These are phyloP conservation scores for Hyaena hyaena DNA, from an alignment of 2,113 vertebrate species.

Conservation along the genomic window DNA sequence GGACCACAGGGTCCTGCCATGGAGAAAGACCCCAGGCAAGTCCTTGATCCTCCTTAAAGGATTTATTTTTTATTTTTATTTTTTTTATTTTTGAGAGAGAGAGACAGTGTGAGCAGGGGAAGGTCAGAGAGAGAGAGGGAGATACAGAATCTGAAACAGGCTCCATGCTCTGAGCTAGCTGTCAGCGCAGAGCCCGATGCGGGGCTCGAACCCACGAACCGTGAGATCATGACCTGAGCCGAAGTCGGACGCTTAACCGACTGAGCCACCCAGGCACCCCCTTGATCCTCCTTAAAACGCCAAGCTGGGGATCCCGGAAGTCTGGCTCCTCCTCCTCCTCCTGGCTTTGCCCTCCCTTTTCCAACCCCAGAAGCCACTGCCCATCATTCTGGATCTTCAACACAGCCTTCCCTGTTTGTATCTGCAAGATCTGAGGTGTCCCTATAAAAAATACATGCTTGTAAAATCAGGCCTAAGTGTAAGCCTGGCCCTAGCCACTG, in stretches of 20 bases:
- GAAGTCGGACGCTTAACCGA: no score
- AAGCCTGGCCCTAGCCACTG: no score
- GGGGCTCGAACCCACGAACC: no score
- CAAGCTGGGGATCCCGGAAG: not conserved
- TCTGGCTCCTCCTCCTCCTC: not conserved
- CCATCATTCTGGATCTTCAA: not conserved
- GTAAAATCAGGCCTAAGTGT: not conserved
- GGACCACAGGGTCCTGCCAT: fast-evolving
- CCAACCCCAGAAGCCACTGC: not conserved
- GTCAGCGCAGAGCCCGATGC: no score
- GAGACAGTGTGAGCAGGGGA: no score
- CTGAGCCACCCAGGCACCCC: not conserved
- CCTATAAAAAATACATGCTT: fast-evolving
- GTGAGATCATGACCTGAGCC: no score
- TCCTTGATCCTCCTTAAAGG: not conserved
- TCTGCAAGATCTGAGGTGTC: not conserved
- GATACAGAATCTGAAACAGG: no score
- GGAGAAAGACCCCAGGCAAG: not conserved
- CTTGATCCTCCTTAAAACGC: not conserved
- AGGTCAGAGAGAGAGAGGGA: no score
- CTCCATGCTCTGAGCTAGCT: no score
- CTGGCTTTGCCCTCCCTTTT: not conserved
- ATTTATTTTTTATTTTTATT: no score
- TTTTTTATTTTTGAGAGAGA: no score
- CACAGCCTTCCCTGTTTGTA: not conserved